Evolutionary conservation across 2,888 invertebrate species (phyloP).

Genomic region (Harpalus rubripes): DNA sequence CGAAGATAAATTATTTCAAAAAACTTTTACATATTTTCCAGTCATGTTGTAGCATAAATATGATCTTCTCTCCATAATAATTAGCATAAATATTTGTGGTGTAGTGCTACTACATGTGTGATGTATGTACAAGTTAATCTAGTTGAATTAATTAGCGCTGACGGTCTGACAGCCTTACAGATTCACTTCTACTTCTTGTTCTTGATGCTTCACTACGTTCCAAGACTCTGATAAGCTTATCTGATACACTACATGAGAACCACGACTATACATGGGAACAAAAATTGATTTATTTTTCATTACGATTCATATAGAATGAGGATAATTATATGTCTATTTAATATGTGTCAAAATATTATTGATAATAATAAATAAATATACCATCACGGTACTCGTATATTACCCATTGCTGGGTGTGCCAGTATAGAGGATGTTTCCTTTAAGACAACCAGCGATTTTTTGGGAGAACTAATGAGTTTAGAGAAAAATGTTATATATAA

Average conservation of each 20-base stretch:
- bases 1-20: no score
- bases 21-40: no score
- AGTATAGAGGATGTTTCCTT: no score
- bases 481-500: no score
- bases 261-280: not conserved
- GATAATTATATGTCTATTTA: not conserved
- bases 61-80: conserved; percentile 13
- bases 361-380: no score
- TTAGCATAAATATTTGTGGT: conserved; percentile 56
- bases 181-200: conserved; percentile 1
- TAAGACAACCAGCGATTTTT: no score
- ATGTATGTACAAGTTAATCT: conserved; percentile 52
- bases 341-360: not conserved
- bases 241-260: not conserved
- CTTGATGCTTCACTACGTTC: not conserved
- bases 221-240: conserved; percentile 1
- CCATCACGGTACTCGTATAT: no score
- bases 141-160: conserved; percentile 52
- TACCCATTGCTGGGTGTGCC: no score
- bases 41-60: not conserved
- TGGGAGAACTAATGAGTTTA: no score
- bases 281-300: not conserved
- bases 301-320: not conserved
- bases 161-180: conserved; percentile 16
- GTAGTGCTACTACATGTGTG: conserved; percentile 17